phyloP scores from a whole-genome alignment of 2,888 invertebrate species.

The Dryomyza anilis region DNA sequence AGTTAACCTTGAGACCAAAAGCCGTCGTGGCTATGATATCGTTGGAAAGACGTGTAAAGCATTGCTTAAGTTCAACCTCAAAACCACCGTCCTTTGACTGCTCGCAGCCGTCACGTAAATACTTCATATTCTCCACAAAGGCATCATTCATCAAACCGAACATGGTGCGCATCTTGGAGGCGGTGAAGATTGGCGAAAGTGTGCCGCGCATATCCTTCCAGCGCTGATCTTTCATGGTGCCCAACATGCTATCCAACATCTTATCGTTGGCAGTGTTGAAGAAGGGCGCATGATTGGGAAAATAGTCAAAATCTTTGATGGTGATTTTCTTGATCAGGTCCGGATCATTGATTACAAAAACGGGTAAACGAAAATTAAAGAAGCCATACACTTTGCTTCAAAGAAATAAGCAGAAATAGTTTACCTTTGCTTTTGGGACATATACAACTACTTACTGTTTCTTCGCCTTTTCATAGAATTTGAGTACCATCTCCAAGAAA shows the following conservation, averaged over 20 bases:
- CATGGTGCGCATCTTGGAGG: slow-evolving; percentile 58
- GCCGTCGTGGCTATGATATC: slow-evolving; percentile 57
- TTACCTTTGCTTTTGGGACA: too few relatives aligned
- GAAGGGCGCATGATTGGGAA: slow-evolving; percentile 59
- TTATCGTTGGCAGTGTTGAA: slow-evolving; percentile 59
- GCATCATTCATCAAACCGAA: slow-evolving; percentile 51
- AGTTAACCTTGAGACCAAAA: slow-evolving; percentile 62
- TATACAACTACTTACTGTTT: slow-evolving; percentile 26
- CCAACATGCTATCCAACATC: slow-evolving; percentile 10
- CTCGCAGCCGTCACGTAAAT: slow-evolving; percentile 38
- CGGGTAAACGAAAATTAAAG: slow-evolving; percentile 13
- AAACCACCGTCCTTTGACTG: slow-evolving; percentile 24
- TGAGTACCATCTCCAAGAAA: slow-evolving; percentile 27
- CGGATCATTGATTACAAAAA: slow-evolving; percentile 17
- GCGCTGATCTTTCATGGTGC: slow-evolving; percentile 54
- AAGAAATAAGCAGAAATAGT: background rate
- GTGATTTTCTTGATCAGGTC: slow-evolving; percentile 61
- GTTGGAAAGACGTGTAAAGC: slow-evolving; percentile 48
- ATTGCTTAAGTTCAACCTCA: slow-evolving; percentile 46
- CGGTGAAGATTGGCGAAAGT: slow-evolving; percentile 57
- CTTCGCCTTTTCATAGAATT: slow-evolving; percentile 29
- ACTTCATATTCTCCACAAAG: slow-evolving; percentile 47
- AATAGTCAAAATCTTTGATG: slow-evolving; percentile 65
- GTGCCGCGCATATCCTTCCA: slow-evolving; percentile 56
- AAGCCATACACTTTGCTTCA: slow-evolving; percentile 13